Evolutionary conservation across 2,113 vertebrate genomes (phyloP), one percentile per base, ranked within the genome.

Genomic region (Irena cyanogastra): DNA sequence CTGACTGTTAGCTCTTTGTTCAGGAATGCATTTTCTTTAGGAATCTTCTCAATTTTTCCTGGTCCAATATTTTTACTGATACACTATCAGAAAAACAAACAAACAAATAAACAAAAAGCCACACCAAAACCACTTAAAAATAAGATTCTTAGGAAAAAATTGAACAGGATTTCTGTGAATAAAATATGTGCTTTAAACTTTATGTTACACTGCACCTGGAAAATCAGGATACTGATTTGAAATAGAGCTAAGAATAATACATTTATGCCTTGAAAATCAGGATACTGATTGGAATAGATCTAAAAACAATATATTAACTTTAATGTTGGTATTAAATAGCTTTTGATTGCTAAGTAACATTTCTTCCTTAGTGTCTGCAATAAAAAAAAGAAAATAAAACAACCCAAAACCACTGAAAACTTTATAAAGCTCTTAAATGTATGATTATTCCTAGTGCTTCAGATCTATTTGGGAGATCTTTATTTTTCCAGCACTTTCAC

Each of bases 1-100:
- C 98, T 71, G 83, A 99, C 99, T 42, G 97, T 98, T 76, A 99
- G 90, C 9, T 99, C 98, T 93, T 97, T 95, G 47, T 49, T 96
- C 35, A 99, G 96, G 87, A 98, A 98, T 69, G 98, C 98, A 24
- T 98, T 97, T 96, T 98, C 98, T 95, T 88, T 97, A 33, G 98
- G 97, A 87, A 97, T 60, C 63, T 97, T 98, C 93, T 97, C 95
- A 69, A 96, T 97, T 96, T 98, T 98, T 84, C 98, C 99, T 57
- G 98, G 97, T 87, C 99, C 99, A 22, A 98, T 93, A 21, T 77
- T 95, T 81, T 85, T 96, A 75, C 99, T 97, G 96, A 99, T 97
- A 53, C 97, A 91, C 99, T 99, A 92, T 35, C 26, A 74, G 72
- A 93, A 61, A 76, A 89, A 96, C 89, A 60, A 86, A 87, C 94